A percentile compares a stretch with the other conserved stretches of the same genome.
These are phyloP conservation scores for Chloropsis cyanopogon DNA, from an alignment of 2,113 vertebrate species.

Conservation along the genomic window DNA sequence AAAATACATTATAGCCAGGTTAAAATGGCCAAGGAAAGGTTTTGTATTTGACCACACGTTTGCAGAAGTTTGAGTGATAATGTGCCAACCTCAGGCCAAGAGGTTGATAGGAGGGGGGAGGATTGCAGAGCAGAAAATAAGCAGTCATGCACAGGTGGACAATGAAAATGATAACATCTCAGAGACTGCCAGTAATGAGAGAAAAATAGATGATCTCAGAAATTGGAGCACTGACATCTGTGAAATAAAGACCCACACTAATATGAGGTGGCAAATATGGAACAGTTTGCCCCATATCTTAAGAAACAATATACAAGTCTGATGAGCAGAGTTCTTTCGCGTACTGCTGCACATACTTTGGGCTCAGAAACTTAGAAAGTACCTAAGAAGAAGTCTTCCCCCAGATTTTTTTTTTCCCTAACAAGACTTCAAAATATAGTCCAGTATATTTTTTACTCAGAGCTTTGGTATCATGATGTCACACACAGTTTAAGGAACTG, in stretches of 20 bases:
- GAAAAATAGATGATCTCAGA: not conserved
- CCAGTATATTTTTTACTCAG: not conserved
- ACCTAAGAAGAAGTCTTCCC: not conserved
- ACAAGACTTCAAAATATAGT: not conserved
- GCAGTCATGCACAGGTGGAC: not conserved
- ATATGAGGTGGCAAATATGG: not conserved
- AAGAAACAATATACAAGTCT: not conserved
- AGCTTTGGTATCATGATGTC: not conserved
- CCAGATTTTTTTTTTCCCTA: not conserved
- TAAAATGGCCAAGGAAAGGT: not conserved
- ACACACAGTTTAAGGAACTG: not conserved
- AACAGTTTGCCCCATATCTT: not conserved
- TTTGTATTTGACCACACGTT: not conserved
- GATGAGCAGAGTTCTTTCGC: not conserved
- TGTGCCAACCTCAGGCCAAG: not conserved
- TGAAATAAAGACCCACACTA: not conserved
- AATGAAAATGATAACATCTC: not conserved
- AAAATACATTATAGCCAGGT: not conserved
- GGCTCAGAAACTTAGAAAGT: not conserved
- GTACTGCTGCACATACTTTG: not conserved
- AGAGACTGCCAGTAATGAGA: not conserved
- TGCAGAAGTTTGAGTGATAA: not conserved
- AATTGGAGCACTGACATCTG: not conserved
- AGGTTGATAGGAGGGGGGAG: not conserved
- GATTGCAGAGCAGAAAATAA: not conserved